A percentile compares a stretch with the other conserved stretches of the same genome.
phyloP scores from a whole-genome alignment of 2,797 vertebrate species.

The Phoeniculus purpureus region DNA sequence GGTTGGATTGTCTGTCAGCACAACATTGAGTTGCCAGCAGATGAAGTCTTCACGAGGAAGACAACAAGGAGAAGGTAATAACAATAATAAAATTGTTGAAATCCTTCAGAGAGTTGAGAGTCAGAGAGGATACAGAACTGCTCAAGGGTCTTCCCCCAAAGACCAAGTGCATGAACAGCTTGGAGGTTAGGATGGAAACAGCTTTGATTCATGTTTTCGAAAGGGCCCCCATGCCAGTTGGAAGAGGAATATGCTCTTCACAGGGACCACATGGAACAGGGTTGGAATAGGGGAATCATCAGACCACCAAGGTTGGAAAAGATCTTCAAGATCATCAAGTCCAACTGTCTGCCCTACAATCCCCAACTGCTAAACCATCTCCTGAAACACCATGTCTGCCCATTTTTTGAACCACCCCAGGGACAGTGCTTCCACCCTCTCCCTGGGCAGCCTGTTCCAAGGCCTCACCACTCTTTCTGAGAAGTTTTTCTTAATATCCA shows the following conservation, averaged over 20 bases:
- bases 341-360: no score
- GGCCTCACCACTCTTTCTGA: no score
- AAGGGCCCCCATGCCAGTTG: background rate
- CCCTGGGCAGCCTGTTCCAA: no score
- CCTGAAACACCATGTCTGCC: no score
- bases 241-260: background rate
- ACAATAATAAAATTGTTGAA: background rate
- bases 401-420: no score
- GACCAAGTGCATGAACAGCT: background rate
- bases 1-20: background rate
- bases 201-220: background rate
- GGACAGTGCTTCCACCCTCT: no score
- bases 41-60: background rate
- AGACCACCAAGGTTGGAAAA: no score
- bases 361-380: no score
- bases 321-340: no score
- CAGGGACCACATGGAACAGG: background rate
- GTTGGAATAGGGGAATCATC: background rate
- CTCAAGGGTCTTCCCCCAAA: background rate
- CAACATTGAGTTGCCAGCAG: background rate
- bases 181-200: background rate
- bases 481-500: no score
- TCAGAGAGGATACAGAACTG: background rate
- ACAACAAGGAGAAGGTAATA: background rate
- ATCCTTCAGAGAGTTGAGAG: background rate